Base-by-base conservation (phyloP, 2,888 invertebrate genomes). In the Nebria salina region DNA sequence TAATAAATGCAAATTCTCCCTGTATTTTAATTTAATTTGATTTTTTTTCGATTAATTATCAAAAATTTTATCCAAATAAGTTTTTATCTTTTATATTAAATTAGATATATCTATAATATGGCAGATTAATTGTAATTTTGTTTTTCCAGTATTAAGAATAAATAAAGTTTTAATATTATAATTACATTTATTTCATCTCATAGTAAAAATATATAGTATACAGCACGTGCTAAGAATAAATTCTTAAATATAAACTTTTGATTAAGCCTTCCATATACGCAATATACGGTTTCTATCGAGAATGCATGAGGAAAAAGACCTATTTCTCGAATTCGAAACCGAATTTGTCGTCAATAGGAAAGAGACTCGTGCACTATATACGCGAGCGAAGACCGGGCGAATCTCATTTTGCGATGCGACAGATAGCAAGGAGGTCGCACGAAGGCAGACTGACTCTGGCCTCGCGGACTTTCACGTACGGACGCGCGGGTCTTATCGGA, bases 401-500 rank as follows among this genome's bases (percentile, higher is more conserved):
- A 76, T 65, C 76, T 76, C 68, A 76, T 76, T 76, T 76, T 34
- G 65, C 65, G 66, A 76, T 76, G 76, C 68, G 76, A 25, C 66
- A 76, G 76, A 68, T 68, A 76, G 66, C 72, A 34, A 34, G 34
- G 41, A 26, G 20, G 72, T 77, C 68, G 72, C 72, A 54, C 54
- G 8, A 8, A 8, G 8, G 8, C 54, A 34, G 54, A 54, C 54
- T 54, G 54, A 64, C 54, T 70, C 15, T 64, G 65, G 34, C 77
- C 66, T 68, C 42, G 15, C 65, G 41, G 34, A 25, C 65, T 65
- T 79, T 79, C 79, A 79, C 79, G 79, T 79, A 79, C 79, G 79
- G 75, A 79, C 74, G 79, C 74, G 79, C 79, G 74, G 83, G 83
- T 83, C 84, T 85, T 86, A 86, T 86, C 86, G 85, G 86, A 86